phyloP scores from a whole-genome alignment of 53 echinoderm and acorn worm genomes.

The Holothuria leucospilota region DNA sequence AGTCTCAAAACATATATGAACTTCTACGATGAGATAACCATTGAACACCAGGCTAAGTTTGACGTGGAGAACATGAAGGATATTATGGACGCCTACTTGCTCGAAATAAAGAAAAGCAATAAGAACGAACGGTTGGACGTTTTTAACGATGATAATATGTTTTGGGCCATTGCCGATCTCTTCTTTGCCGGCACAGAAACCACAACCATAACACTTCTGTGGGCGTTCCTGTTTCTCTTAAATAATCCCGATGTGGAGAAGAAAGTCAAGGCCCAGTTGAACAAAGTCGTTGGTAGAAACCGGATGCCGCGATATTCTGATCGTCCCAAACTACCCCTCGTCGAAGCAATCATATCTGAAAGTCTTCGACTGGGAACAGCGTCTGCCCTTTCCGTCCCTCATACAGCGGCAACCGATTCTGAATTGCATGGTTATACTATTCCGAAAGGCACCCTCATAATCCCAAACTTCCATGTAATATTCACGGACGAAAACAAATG shows the following conservation, averaged over 20 bases:
- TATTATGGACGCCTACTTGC: slow-evolving; percentile 1
- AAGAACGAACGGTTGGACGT: background rate
- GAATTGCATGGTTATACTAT: slow-evolving; percentile 11
- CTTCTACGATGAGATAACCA: background rate
- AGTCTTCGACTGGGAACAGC: slow-evolving; percentile 32
- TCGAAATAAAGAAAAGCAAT: background rate
- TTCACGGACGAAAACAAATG: background rate
- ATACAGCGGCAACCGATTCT: background rate
- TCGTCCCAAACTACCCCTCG: slow-evolving; percentile 4
- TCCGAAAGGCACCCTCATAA: slow-evolving; percentile 13
- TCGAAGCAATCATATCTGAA: slow-evolving; percentile 31
- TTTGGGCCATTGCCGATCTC: slow-evolving; percentile 35
- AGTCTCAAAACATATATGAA: background rate
- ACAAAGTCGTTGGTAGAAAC: slow-evolving; percentile 10
- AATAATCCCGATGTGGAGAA: slow-evolving; percentile 12
- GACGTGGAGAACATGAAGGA: background rate
- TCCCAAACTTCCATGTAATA: background rate
- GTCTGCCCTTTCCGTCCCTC: background rate
- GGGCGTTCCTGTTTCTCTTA: slow-evolving; percentile 8
- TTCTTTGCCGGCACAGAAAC: slow-evolving; percentile 37
- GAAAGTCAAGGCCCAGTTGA: background rate
- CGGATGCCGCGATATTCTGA: slow-evolving; percentile 28
- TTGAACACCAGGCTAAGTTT: background rate
- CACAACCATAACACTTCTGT: slow-evolving; percentile 15
- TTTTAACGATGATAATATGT: slow-evolving; percentile 31